Conservation (phyloP, 2,113 vertebrate genomes). For the Cynopterus brachyotis region DNA sequence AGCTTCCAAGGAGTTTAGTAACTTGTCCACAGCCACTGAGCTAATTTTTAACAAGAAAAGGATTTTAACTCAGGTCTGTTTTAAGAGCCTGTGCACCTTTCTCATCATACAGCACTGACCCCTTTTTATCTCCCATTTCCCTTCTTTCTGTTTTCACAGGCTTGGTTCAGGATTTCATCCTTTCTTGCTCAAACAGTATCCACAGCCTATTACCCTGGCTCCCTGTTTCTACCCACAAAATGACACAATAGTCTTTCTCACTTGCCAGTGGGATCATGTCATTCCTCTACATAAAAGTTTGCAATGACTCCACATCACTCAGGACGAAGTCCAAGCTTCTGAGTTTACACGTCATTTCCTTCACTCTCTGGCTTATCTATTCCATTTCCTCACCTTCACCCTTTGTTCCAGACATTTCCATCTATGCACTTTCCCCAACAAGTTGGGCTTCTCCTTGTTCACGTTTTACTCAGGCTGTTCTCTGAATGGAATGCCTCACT, state of each 20-base stretch:
- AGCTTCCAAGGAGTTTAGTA: background rate
- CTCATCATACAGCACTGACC: no score
- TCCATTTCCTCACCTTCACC: background rate
- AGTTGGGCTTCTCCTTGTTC: background rate
- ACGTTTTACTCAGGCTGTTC: background rate
- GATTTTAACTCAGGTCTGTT: background rate
- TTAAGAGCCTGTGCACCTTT: background rate
- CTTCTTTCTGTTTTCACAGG: background rate
- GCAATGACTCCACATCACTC: background rate
- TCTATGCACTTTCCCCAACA: background rate
- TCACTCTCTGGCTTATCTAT: background rate
- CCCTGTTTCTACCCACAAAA: background rate
- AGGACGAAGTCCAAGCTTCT: background rate
- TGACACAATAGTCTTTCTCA: background rate
- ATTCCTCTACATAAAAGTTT: background rate
- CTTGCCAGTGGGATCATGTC: background rate
- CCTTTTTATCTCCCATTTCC: background rate
- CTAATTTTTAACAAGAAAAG: background rate
- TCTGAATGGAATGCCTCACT: background rate
- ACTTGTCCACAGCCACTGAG: background rate
- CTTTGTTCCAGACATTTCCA: background rate
- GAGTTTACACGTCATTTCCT: no score
- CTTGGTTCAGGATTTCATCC: background rate
- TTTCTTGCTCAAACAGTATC: background rate
- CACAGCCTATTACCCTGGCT: background rate